Base-by-base conservation (phyloP, 2,113 vertebrate genomes). In the Haliaeetus leucogaster region DNA sequence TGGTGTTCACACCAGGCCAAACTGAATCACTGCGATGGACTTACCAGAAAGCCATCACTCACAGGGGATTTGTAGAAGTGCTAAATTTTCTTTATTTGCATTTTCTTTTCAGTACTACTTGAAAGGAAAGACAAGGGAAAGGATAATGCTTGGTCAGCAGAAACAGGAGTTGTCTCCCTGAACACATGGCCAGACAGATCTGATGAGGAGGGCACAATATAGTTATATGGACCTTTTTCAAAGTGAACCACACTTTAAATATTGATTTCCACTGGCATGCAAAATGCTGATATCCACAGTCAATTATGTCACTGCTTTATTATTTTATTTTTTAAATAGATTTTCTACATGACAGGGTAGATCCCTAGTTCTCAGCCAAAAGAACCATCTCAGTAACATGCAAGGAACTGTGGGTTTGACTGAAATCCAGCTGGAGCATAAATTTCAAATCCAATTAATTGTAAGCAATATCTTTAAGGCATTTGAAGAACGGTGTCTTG, bases 271-370 rank as follows among this genome's bases (percentile, higher is more conserved):
- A 83, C 73, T 94, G 89, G 77, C 86, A 77, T 72, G 47, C 83
- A 89, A 91, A 96, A 78, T 86, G 94, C 94, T 97, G 94, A 96
- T 96, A 95, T 81, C 73, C 77, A 89, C 67, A 84, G 77, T 89
- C 90, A 92, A 58, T 89, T 92, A 85, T 92, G 70, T 77, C 61
- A 38, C 38, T 72, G 56, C n/a, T 79, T 82, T 97, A 94, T 97
- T 97, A 89, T 95, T 95, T 97, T 97, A 95, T 96, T 97, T 97
- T 95, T 95, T 26, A 91, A 91, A 95, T 94, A 96, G 48, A 91
- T 96, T 95, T 96, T 92, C 73, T 89, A 76, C 65, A 93, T 91
- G 80, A 67, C 94, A 93, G 66, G 52, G 48, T 93, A 95, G 73
- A 84, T 89, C 72, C 68, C 74, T 89, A 82, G 48, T 91, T 95